A percentile compares a stretch with the other conserved stretches of the same genome.
Conservation (phyloP, 2,888 invertebrate genomes). For the Thera britannica region DNA sequence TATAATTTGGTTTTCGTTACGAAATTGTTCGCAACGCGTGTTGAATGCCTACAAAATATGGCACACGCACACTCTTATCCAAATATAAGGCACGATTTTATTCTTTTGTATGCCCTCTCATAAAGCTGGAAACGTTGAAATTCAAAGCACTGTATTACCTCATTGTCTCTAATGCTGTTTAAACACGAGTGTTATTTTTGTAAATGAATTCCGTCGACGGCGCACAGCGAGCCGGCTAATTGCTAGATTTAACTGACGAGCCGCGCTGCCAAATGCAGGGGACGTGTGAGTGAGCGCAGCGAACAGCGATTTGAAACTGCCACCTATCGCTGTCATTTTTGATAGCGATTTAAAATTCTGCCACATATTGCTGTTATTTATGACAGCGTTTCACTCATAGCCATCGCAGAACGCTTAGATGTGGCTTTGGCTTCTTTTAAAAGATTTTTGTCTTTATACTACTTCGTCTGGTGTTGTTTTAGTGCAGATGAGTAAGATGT, state of each 20-base stretch:
- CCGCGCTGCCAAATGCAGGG: conserved; percentile 1
- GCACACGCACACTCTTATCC: neutral
- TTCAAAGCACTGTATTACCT: conserved; percentile 3
- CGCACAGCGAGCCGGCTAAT: conserved; percentile 29
- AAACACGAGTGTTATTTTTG: conserved; percentile 30
- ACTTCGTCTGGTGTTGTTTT: too few species aligned
- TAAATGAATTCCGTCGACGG: conserved; percentile 28
- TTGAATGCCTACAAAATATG: neutral
- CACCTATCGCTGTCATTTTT: too few species aligned
- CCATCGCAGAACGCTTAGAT: too few species aligned
- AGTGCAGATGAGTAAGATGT: too few species aligned
- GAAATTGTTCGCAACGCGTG: neutral
- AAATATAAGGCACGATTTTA: neutral
- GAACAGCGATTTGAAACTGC: neutral
- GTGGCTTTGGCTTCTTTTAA: too few species aligned
- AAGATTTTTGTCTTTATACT: too few species aligned
- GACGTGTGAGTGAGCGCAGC: conserved; percentile 1
- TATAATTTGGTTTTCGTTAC: neutral
- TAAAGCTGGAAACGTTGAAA: conserved; percentile 11
- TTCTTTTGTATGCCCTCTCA: neutral
- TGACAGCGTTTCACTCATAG: too few species aligned
- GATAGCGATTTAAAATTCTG: neutral
- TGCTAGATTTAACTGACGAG: conserved; percentile 35
- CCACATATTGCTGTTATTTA: too few species aligned
- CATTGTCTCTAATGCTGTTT: conserved; percentile 24